phyloP scores from a whole-genome alignment of 2,113 vertebrate genomes.

The Mirounga angustirostris region DNA sequence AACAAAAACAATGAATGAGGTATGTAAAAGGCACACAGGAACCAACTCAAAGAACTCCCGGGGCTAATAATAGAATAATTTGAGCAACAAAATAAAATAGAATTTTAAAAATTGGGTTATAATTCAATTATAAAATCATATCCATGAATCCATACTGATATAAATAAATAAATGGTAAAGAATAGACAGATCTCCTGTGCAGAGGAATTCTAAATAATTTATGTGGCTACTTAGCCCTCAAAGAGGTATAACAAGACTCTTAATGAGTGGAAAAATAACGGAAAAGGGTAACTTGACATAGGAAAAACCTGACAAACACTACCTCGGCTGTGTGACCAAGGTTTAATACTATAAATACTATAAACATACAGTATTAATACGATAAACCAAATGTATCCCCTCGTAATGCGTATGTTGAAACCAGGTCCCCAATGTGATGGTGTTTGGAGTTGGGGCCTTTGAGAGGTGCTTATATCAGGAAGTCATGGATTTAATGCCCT shows the following conservation, averaged over 20 bases:
- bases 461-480: neutral
- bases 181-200: neutral
- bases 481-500: neutral
- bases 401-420: neutral
- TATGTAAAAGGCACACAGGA: neutral
- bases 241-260: neutral
- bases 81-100: constrained; percentile 36
- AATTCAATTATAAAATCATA: constrained; percentile 31
- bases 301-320: neutral
- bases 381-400: neutral
- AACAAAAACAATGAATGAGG: neutral
- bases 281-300: neutral
- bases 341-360: neutral
- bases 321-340: neutral
- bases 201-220: constrained; percentile 40
- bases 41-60: neutral
- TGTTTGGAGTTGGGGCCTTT: neutral
- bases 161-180: neutral
- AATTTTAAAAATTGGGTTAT: neutral
- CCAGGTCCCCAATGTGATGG: neutral
- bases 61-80: neutral
- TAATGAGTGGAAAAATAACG: neutral
- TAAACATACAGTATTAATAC: neutral
- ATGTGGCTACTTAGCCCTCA: neutral
- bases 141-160: neutral